phyloP scores from a whole-genome alignment of 2,113 vertebrate species.

The Nibea coibor region DNA sequence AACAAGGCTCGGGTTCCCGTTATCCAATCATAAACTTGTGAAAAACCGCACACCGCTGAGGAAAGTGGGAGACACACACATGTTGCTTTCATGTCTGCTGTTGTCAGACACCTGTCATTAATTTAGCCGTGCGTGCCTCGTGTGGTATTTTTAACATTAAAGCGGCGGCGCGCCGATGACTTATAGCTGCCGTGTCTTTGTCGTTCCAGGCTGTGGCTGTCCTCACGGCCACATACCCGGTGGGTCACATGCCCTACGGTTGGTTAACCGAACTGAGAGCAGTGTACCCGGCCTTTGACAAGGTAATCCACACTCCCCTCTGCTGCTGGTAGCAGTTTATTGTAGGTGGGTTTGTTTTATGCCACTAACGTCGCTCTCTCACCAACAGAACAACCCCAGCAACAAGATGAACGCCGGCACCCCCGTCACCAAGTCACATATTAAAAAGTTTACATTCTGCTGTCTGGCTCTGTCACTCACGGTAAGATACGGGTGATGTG shows the following conservation, averaged over 20 bases:
- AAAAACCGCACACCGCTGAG: constrained; percentile 1
- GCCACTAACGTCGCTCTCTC: constrained; percentile 26
- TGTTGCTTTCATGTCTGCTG: constrained; percentile 24
- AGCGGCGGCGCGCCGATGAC: constrained; percentile 25
- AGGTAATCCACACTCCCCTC: constrained; percentile 82
- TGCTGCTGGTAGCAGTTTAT: background rate
- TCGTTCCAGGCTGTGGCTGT: constrained; percentile 92
- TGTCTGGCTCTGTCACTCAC: constrained; percentile 93
- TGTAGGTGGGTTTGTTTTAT: background rate
- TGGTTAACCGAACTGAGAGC: constrained; percentile 98
- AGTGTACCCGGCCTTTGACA: constrained; percentile 97
- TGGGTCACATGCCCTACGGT: constrained; percentile 99
- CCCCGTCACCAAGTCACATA: constrained; percentile 89
- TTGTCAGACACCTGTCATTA: constrained; percentile 42
- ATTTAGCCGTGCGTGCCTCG: constrained; percentile 9
- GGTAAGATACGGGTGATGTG: constrained; percentile 84
- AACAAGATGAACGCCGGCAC: constrained; percentile 88
- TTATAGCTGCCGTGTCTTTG: constrained; percentile 43
- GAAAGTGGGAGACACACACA: constrained; percentile 42
- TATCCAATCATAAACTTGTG: constrained; percentile 41
- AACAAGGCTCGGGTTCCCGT: constrained; percentile 46
- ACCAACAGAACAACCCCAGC: constrained; percentile 92
- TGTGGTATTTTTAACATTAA: constrained; percentile 42
- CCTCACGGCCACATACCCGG: constrained; percentile 96
- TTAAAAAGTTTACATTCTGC: constrained; percentile 96